A percentile compares a stretch with the other conserved stretches of the same genome.
Evolutionary conservation across 1,140 invertebrate genomes (phyloP).

Genomic region (Drosophila guanche): DNA sequence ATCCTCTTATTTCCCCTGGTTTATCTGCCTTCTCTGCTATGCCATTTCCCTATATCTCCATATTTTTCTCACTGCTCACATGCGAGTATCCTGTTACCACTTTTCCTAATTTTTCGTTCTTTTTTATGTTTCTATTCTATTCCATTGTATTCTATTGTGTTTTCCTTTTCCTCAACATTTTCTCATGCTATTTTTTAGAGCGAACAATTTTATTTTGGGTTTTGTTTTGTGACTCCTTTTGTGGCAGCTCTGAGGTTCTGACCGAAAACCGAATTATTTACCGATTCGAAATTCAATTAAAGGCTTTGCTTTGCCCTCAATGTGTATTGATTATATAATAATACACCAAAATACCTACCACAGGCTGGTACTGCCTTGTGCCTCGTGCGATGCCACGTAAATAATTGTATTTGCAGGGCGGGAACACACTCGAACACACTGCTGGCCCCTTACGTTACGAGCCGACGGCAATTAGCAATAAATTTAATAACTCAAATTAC

Average conservation of each 20-base stretch:
- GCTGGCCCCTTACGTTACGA: constrained; percentile 17
- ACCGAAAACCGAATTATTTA: constrained; percentile 42
- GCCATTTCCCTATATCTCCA: background rate
- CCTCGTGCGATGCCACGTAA: constrained; percentile 46
- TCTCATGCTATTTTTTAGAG: constrained; percentile 66
- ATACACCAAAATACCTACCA: constrained; percentile 23
- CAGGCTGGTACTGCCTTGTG: constrained; percentile 2
- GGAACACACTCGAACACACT: background rate
- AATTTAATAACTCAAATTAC: constrained; percentile 59
- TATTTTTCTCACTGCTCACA: constrained; percentile 26
- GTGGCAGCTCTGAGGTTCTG: constrained; percentile 17
- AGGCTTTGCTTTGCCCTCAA: constrained; percentile 47
- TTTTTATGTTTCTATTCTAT: constrained; percentile 18
- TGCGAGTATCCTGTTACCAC: constrained; percentile 30
- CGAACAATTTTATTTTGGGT: constrained; percentile 67
- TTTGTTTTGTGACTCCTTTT: constrained; percentile 44
- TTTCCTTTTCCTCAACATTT: constrained; percentile 45
- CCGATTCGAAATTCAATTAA: constrained; percentile 60
- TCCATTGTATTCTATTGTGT: constrained; percentile 43
- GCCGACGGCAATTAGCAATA: constrained; percentile 46
- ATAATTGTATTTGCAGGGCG: constrained; percentile 43
- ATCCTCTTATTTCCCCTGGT: constrained; percentile 3
- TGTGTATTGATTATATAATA: constrained; percentile 70
- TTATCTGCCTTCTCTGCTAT: constrained; percentile 2
- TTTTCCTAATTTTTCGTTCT: constrained; percentile 20